These are phyloP conservation scores for Caenorhabditis wallacei DNA, from an alignment of 2,888 invertebrate species.

Conservation along the genomic window DNA sequence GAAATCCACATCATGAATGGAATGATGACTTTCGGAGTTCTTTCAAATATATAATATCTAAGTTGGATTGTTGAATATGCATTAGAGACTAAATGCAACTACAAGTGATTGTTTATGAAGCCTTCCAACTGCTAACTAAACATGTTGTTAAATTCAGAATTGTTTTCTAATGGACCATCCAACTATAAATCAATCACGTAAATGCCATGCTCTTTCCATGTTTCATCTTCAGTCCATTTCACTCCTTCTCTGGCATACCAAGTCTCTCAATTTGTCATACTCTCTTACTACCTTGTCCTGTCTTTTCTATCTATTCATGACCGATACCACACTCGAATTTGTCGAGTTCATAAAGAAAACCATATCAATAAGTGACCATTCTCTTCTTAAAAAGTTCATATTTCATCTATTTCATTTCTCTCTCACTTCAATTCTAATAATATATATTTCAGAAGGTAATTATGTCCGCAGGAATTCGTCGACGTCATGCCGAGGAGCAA, in stretches of 20 bases:
- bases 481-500: slow-evolving; percentile 42
- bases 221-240: slow-evolving; percentile 18
- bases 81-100: no score
- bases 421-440: no score
- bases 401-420: no score
- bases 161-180: no score
- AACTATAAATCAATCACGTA: slow-evolving; percentile 8
- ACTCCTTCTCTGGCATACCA: slow-evolving; percentile 17
- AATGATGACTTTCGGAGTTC: no score
- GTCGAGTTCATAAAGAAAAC: background rate
- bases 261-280: slow-evolving; percentile 7
- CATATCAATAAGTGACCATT: background rate
- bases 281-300: slow-evolving; percentile 25
- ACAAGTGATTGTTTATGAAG: no score
- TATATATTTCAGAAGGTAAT: slow-evolving; percentile 1
- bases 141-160: no score
- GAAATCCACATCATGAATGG: no score
- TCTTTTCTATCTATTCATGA: slow-evolving; percentile 30
- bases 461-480: slow-evolving; percentile 55
- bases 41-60: no score
- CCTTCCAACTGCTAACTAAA: no score
- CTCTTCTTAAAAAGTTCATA: no score
- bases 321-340: background rate
- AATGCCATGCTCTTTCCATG: slow-evolving; percentile 26
- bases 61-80: no score